phyloP scores from a whole-genome alignment of 2,113 vertebrate genomes.

The Cariama cristata region DNA sequence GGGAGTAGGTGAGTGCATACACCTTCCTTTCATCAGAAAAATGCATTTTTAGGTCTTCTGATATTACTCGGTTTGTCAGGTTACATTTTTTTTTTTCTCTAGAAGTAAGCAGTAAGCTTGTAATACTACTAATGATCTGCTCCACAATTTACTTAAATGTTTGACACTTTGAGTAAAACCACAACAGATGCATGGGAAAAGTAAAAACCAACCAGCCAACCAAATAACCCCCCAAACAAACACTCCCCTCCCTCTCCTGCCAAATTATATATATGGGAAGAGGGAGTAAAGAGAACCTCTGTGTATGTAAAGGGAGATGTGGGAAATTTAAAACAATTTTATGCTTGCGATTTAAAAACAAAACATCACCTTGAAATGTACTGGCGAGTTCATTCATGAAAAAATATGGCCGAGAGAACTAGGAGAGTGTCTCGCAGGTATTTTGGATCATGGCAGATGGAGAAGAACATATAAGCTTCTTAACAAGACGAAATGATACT shows the following conservation, averaged over 20 bases:
- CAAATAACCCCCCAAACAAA: neutral
- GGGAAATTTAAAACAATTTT: slow-evolving; percentile 46
- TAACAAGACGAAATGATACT: neutral
- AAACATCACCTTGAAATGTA: slow-evolving; percentile 15
- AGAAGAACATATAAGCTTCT: neutral
- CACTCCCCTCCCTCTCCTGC: neutral
- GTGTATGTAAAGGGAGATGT: slow-evolving; percentile 22
- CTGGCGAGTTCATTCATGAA: neutral
- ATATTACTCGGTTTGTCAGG: neutral
- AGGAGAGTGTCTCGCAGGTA: neutral
- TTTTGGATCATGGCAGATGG: neutral
- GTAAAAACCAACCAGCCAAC: slow-evolving; percentile 7
- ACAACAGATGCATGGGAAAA: slow-evolving; percentile 39
- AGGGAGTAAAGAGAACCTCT: slow-evolving; percentile 2
- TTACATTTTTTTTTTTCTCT: neutral
- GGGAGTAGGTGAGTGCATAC: neutral
- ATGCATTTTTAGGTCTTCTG: neutral
- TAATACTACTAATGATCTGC: neutral
- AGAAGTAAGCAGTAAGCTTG: neutral
- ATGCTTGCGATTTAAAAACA: slow-evolving; percentile 53
- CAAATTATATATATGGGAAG: slow-evolving; percentile 1
- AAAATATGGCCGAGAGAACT: neutral
- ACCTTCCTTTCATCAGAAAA: neutral
- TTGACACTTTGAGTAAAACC: slow-evolving; percentile 31
- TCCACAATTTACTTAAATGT: neutral